Base-by-base conservation (phyloP, 2,888 invertebrate species). In the Carterocephalus palaemon region DNA sequence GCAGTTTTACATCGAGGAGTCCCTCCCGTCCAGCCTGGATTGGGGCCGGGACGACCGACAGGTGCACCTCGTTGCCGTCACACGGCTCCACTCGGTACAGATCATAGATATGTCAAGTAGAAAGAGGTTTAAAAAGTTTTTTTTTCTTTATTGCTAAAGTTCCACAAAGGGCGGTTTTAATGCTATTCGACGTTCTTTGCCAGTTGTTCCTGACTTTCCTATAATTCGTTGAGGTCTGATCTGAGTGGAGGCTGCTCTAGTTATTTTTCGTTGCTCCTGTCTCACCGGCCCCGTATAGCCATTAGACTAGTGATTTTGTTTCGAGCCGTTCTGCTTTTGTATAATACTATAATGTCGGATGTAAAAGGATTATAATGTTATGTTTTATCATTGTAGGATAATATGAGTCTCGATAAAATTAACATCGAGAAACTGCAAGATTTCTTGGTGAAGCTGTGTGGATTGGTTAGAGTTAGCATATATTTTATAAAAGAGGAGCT, bases 1-100 rank as follows among this genome's bases (percentile, higher is more conserved):
- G 34, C 94, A 95, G 75, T 94, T 92, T 89, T 95, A 94, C 89
- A 93, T 95, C 79, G 95, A 95, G 70, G 95, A 95, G 79, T 95
- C 95, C 53, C 89, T 95, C 83, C 94, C 95, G 48, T 93, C 94
- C 67, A 95, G 94, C 74, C 90, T 93, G 81, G 92, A 91, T 64
- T 91, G 90, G 84, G 90, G 90, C 81, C 88, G 89, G 75, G 71
- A 70, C 54, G 71, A 68, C 53, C 63, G 76, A 69, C 73, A 88
- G 86, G 84, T 79, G 75, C 84, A 85, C 62, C 64, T 70, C 13
- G 36, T 33, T 9, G 22, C 12, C 47, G 49, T 43, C 28, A 52
- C 41, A 32, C 38, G 16, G 39, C 33, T 32, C 53, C 60, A 53
- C 57, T 53, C 55, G 56, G 23, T 47, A 59, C 43, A 54, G 54